Base-by-base conservation (phyloP, 2,888 invertebrate species). In the Diarsia rubi region DNA sequence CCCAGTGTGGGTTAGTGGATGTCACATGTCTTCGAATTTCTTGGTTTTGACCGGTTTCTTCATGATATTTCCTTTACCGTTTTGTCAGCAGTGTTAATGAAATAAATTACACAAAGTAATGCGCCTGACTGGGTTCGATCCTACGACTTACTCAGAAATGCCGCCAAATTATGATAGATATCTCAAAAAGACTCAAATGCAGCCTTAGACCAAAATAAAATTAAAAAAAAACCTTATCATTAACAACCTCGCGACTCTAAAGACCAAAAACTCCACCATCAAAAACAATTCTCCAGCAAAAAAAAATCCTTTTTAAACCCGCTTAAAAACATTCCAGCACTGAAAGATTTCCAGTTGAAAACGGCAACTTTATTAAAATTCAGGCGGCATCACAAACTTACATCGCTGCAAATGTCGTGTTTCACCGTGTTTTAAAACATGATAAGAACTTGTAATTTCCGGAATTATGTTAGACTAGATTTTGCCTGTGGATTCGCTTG, bases 381-480 rank as follows among this genome's bases (percentile, higher is more conserved):
- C 87, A 69, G 60, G 24, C 76, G 67, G 75, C 87, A 81, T 83
- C 60, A 69, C 57, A 85, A 86, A 86, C 85, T 85, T 86, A 79
- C 78, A 65, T 76, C 68, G 66, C 78, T 78, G 75, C 83, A 71
- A 86, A 83, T 79, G 85, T 86, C 85, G 85, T 85, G 79, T 83
- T 85, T 85, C 76, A 83, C 75, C 83, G 75, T 66, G 87, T 85
- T 86, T 87, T 86, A 77, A 81, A 85, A 79, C 85, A 85, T 80
- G 86, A 85, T 87, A 86, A 87, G 85, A 85, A 80, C 75, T 77
- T 60, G 76, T 85, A 87, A 85, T 87, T 83, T 86, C 85, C 76
- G 75, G 78, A 73, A 69, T 82, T 80, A 83, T 70, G 70, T 83
- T 82, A 80, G 31, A 59, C 59, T 59, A 31, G 31, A 3, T 31